Conservation (phyloP, 2,113 vertebrate genomes). For the Archocentrus centrarchus region DNA sequence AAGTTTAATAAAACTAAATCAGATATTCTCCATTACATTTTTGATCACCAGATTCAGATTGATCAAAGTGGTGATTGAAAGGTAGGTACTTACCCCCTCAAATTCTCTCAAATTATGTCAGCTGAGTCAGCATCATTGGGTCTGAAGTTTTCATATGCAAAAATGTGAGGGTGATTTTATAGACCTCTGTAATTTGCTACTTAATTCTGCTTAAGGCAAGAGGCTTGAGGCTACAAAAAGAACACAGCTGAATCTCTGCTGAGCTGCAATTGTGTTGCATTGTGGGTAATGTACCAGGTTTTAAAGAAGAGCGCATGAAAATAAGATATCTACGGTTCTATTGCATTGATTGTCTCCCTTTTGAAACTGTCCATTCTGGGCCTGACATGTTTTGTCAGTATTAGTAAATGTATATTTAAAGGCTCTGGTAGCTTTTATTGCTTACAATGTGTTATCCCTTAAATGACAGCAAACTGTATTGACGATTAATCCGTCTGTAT, state of each 20-base stretch:
- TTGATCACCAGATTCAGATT: background rate
- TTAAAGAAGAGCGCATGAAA: background rate
- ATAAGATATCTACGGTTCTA: background rate
- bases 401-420: background rate
- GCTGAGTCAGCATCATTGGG: background rate
- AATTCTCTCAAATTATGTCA: background rate
- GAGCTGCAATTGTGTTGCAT: background rate
- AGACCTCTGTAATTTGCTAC: background rate
- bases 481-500: background rate
- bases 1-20: background rate
- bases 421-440: background rate
- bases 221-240: background rate
- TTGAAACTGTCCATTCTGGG: background rate
- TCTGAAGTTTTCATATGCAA: background rate
- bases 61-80: background rate
- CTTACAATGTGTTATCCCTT: background rate
- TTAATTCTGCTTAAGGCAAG: conserved; percentile 3
- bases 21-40: background rate
- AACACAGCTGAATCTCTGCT: background rate
- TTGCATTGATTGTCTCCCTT: background rate
- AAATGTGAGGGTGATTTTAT: background rate
- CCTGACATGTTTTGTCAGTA: background rate
- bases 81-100: background rate
- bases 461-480: background rate
- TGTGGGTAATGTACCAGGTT: background rate